Conservation (phyloP, 2,797 vertebrate species). For the Arrhamphus sclerolepis region DNA sequence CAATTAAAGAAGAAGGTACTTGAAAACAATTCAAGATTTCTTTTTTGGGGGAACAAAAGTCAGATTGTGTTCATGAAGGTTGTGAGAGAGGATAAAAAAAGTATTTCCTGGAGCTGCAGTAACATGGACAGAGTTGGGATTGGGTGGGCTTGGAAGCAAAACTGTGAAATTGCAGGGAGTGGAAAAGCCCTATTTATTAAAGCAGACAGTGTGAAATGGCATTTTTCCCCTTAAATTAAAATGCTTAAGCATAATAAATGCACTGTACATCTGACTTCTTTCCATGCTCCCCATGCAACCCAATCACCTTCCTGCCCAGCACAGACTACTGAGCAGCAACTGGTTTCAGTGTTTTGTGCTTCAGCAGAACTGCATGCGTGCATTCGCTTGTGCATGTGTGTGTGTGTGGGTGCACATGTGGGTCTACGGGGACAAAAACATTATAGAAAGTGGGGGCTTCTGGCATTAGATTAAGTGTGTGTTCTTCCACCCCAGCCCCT, state of each 20-base stretch:
- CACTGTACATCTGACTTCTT: slow-evolving; percentile 79
- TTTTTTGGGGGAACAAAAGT: slow-evolving; percentile 4
- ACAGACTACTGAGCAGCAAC: slow-evolving; percentile 68
- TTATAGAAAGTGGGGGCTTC: slow-evolving; percentile 76
- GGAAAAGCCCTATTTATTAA: slow-evolving; percentile 87
- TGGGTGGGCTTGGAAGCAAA: slow-evolving; percentile 81
- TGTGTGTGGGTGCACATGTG: slow-evolving; percentile 25
- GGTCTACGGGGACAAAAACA: slow-evolving; percentile 76
- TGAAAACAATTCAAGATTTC: slow-evolving; percentile 60
- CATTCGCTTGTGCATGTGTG: slow-evolving; percentile 19
- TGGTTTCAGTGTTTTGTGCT: slow-evolving; percentile 66
- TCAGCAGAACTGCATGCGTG: slow-evolving; percentile 45
- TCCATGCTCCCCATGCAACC: slow-evolving; percentile 60
- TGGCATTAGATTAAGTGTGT: slow-evolving; percentile 83
- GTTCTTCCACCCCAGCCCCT: slow-evolving; percentile 76
- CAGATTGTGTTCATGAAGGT: slow-evolving; percentile 62
- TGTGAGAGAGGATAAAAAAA: slow-evolving; percentile 82
- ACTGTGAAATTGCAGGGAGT: slow-evolving; percentile 85
- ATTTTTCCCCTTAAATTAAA: slow-evolving; percentile 81
- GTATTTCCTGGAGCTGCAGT: slow-evolving; percentile 71
- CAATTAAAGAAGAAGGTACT: slow-evolving; percentile 60
- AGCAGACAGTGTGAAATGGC: slow-evolving; percentile 88
- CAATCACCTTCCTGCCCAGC: slow-evolving; percentile 62
- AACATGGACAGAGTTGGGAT: slow-evolving; percentile 71
- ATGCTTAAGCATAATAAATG: slow-evolving; percentile 89